Base-by-base conservation (phyloP, 2,888 invertebrate species). In the Drosophila pseudotalamancana region DNA sequence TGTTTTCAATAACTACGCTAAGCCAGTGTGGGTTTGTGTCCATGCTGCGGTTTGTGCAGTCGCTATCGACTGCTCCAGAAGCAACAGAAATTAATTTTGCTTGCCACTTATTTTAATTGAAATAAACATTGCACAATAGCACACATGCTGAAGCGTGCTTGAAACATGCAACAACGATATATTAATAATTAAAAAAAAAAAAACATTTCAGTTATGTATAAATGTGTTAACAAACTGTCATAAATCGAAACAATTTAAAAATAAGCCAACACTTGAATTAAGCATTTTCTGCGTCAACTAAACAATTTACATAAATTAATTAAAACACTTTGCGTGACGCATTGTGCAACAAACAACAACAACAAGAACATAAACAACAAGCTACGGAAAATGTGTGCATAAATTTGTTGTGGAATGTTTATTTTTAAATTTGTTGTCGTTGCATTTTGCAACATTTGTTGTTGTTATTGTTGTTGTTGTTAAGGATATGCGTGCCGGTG, bases 401-500 rank as follows among this genome's bases (percentile, higher is more conserved):
- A 46, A 65, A 76, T 59, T 76, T 57, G 53, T 70, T 57, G 55
- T 56, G 56, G 19, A 66, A 76, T 71, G 67, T 56, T 73, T 77
- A 77, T 68, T 72, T 64, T 53, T 49, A 55, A 57, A 59, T 49
- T 39, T 57, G 56, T 51, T 62, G 63, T 19, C 32, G 54, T 31
- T 64, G 63, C 53, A 70, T 9, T 29, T 51, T 79, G 54, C 40
- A 51, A 48, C 57, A 50, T 57, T 40, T 54, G 57, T 53, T 53
- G 53, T 12, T 35, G 21, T 35, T 51, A 27, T n/a, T 49, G 57
- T 45, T 37, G 37, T 21, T 46, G 25, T 50, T 67, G 43, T 21
- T 39, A 42, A 25, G 57, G 57, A 80, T 87, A 64, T 80, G 80
- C 80, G 85, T 88, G 87, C 57, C 40, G 69, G 42, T 46, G 55